Evolutionary conservation across 2,113 vertebrate species (phyloP), one percentile per base, ranked within the genome.

Genomic region (Paradoxurus hermaphroditus): DNA sequence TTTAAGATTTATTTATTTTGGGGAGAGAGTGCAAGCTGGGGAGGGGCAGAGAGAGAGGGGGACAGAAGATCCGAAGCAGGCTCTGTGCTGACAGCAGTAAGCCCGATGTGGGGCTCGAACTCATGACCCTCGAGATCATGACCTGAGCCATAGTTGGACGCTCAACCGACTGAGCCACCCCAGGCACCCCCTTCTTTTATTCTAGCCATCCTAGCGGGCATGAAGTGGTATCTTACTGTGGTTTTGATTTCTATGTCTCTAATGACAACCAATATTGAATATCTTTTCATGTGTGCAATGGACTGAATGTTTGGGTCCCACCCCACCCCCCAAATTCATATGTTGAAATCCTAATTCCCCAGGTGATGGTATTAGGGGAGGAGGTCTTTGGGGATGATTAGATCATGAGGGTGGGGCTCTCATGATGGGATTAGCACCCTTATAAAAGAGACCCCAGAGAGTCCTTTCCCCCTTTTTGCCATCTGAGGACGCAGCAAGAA

Each of bases 231-330:
- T 92, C 31, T 79, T 56, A 21, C 72, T 62, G 29, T 93, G 13
- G 67, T 53, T 86, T 95, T 89, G 29, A 87, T 83, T 93, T 90
- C 63, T 41, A 27, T 95, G 86, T 86, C 53, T 67, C 39, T 73
- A 81, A 65, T 73, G 39, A 59, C n/a, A 62, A 46, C 31, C 75
- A 53, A 73, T 91, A 23, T 82, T 93, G 65, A 82, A 73, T 36
- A 85, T 62, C 19, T 87, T 83, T 96, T 77, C 34, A 15, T 93
- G 18, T 95, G 15, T 44, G 31, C 75, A 81, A 9, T 46, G 62
- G 51, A 81, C 73, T 70, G 39, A n/a, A 81, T 81, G 18, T 81
- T 68, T 87, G 68, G 46, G 31, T 41, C 3, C 62, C 78, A 29
- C 14, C 36, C 21, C 25, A 36, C 78, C 36, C 14, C 36, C 21